Evolutionary conservation across 2,888 invertebrate species (phyloP), one percentile per base, ranked within the genome.

Genomic region (Hemaris fuciformis): DNA sequence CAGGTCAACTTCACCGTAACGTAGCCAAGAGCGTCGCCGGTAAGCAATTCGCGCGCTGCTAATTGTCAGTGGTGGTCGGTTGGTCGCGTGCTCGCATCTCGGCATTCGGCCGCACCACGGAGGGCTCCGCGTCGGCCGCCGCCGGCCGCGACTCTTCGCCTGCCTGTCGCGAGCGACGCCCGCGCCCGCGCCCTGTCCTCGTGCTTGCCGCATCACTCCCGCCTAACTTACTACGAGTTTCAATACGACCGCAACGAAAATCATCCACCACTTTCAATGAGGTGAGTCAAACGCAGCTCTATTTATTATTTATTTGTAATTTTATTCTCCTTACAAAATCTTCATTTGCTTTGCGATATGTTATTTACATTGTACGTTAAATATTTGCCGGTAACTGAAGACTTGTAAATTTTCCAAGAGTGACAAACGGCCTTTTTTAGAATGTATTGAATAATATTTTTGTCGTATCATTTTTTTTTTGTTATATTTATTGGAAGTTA

Each of bases 231-330:
- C 69, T 27, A 18, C 15, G 27, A 31, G 27, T 18, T 48, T 48
- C 27, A 31, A 27, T 42, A 27, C 27, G 25, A 27, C 27, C 68
- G 71, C 67, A 68, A 72, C 67, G 70, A 38, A 70, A 69, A 71
- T 66, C 64, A 68, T 59, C 64, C 60, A 75, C 71, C 69, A 70
- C 67, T 68, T 74, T 78, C 82, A 80, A 87, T 87, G 87, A 86
- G 87, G 87, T 87, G 65, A 81, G 83, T 60, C 57, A 10, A 38
- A n/a, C n/a, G 3, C 10, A 38, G 31, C 10, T 18, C n/a, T 13
- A 8, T 13, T 46, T 4, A n/a, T 8, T 23, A 3, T 18, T 27
- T 20, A 53, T 27, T 31, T 18, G 5, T 8, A 18, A 3, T 53
- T 23, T 31, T 18, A 15, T 48, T 27, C 15, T 27, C 27, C 15